phyloP scores from a whole-genome alignment of 2,888 invertebrate genomes.

The Tinea pellionella region DNA sequence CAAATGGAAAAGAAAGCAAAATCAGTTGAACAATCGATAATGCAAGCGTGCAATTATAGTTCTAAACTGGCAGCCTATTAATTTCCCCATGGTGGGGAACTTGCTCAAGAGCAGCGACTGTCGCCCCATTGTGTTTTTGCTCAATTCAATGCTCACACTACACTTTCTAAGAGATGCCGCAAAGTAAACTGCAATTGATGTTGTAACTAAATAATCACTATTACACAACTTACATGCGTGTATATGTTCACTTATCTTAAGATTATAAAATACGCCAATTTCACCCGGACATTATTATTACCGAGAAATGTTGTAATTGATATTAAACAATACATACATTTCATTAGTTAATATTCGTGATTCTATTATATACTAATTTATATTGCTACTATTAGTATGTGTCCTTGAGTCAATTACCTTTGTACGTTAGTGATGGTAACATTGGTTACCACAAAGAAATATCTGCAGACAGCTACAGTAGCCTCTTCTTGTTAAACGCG shows the following conservation, averaged over 20 bases:
- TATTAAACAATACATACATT: too few relatives aligned
- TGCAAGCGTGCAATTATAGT: conserved; percentile 29
- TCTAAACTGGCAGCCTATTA: conserved; percentile 33
- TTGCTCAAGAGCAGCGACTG: conserved; percentile 6
- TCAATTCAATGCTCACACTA: neutral
- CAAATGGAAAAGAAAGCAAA: conserved; percentile 32
- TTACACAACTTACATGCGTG: conserved; percentile 8
- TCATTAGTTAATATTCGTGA: too few relatives aligned
- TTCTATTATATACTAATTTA: too few relatives aligned
- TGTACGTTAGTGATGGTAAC: too few relatives aligned
- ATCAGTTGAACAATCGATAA: conserved; percentile 27
- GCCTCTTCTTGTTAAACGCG: too few relatives aligned
- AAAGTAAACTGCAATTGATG: conserved; percentile 8
- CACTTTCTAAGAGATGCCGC: conserved; percentile 15
- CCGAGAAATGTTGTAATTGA: too few relatives aligned
- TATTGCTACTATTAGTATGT: too few relatives aligned
- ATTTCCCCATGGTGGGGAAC: conserved; percentile 25
- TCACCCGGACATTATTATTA: neutral
- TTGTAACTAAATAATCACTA: conserved; percentile 6
- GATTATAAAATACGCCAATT: neutral
- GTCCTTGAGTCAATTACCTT: too few relatives aligned
- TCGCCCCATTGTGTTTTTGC: conserved; percentile 35
- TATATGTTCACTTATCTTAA: neutral
- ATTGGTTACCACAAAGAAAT: too few relatives aligned
- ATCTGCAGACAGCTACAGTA: too few relatives aligned